Evolutionary conservation across 2,888 invertebrate genomes (phyloP).

Genomic region (Lysandra bellargus): DNA sequence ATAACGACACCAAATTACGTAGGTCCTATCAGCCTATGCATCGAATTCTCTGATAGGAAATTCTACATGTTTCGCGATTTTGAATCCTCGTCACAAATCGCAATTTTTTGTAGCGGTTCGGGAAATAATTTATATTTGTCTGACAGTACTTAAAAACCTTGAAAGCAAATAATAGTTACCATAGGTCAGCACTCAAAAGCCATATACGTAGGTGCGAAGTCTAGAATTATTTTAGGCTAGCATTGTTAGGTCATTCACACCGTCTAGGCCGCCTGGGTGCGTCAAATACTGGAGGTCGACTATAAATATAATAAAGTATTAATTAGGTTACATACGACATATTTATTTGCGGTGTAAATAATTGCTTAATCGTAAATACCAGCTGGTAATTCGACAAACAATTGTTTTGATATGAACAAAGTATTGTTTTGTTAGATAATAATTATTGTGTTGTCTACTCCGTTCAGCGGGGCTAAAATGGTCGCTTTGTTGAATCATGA

Average conservation of each 20-base stretch:
- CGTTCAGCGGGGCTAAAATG: too few species aligned
- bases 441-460: too few species aligned
- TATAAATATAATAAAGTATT: slow-evolving; percentile 1
- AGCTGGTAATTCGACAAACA: neutral
- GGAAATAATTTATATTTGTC: neutral
- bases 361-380: neutral
- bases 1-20: too few species aligned
- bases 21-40: too few species aligned
- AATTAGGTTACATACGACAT: slow-evolving; percentile 15
- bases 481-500: too few species aligned
- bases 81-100: too few species aligned
- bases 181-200: neutral
- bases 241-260: slow-evolving; percentile 19
- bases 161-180: neutral
- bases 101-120: too few species aligned
- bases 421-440: too few species aligned
- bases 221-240: slow-evolving; percentile 5
- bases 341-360: slow-evolving; percentile 4
- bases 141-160: neutral
- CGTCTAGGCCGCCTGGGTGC: slow-evolving; percentile 20
- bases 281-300: slow-evolving; percentile 17
- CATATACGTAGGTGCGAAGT: slow-evolving; percentile 11
- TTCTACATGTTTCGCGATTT: too few species aligned
- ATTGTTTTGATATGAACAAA: too few species aligned
- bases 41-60: too few species aligned